Base-by-base conservation (phyloP, 2,888 invertebrate species). In the Tiliacea citrago region DNA sequence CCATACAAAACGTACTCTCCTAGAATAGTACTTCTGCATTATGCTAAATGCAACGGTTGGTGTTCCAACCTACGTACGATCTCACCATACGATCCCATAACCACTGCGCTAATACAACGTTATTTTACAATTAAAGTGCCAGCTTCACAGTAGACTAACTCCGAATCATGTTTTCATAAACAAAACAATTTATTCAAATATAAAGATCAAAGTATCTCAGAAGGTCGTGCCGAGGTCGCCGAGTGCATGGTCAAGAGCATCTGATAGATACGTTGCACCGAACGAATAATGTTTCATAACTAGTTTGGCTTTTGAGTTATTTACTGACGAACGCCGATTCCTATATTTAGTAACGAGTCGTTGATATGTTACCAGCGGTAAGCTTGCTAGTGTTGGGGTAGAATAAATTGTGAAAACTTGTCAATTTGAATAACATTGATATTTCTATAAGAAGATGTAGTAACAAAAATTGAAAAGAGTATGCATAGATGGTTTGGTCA, bases 131-230 rank as follows among this genome's bases (percentile, higher is more conserved):
- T 45, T 57, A 47, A 70, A 71, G 21, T 21, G 47, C 18, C 5
- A 51, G 8, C 9, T 39, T 13, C 39, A 65, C 35, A 67, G 39
- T 42, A 68, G 18, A 58, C 45, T 35, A 57, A 51, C 55, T 76
- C 65, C 63, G 51, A 65, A 21, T 55, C 49, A 66, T 24, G 24
- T 62, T 63, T 82, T 42, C 35, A 24, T 68, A 68, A 73, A 78
- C 70, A 82, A 60, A 61, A n/a, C 75, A 75, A 83, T 79, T 29
- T 79, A 85, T 82, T 75, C 67, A 71, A n/a, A 68, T 71, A n/a
- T 68, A 85, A 86, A 85, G 77, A 77, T 71, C 84, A 83, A 77
- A 86, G 81, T 76, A 77, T 81, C 49, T 49, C 49, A n/a, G 60
- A 78, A 85, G 86, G 84, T 81, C 82, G 53, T 9, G 24, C 0